Conservation (phyloP, 2,113 vertebrate genomes). For the Engraulis encrasicolus region DNA sequence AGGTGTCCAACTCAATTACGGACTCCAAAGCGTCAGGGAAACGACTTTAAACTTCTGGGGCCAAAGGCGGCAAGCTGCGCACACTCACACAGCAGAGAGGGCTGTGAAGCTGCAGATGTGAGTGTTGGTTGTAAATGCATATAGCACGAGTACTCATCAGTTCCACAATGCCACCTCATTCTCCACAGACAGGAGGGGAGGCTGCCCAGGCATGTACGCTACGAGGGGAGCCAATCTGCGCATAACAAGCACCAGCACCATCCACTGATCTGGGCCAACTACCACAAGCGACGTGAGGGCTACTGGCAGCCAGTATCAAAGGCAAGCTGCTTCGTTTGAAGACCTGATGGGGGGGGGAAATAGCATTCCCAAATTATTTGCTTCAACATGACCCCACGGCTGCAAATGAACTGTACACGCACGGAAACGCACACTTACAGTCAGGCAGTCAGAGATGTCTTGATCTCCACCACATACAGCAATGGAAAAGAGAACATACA, state of each 20-base stretch:
- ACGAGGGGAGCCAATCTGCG: not conserved
- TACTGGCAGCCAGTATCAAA: not conserved
- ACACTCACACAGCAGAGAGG: no score
- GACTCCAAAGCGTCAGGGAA: slow-evolving; percentile 25
- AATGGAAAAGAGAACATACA: not conserved
- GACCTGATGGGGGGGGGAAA: not conserved
- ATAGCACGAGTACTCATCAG: slow-evolving; percentile 4
- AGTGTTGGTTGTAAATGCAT: not conserved
- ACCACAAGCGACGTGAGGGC: not conserved
- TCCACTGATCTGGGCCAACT: not conserved
- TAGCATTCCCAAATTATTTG: not conserved
- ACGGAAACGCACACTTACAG: no score
- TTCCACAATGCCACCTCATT: not conserved
- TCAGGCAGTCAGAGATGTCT: not conserved
- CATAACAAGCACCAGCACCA: not conserved
- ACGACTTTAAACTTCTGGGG: not conserved
- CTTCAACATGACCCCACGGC: slow-evolving; percentile 14
- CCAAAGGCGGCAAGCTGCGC: not conserved
- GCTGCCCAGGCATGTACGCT: not conserved
- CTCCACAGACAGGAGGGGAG: not conserved
- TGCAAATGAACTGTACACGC: not conserved
- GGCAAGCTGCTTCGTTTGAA: not conserved
- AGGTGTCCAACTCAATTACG: slow-evolving; percentile 37
- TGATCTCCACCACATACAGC: not conserved
- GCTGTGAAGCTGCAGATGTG: slow-evolving; percentile 8